Evolutionary conservation across 2,113 vertebrate species (phyloP).

Genomic region (Hippocampus abdominalis): DNA sequence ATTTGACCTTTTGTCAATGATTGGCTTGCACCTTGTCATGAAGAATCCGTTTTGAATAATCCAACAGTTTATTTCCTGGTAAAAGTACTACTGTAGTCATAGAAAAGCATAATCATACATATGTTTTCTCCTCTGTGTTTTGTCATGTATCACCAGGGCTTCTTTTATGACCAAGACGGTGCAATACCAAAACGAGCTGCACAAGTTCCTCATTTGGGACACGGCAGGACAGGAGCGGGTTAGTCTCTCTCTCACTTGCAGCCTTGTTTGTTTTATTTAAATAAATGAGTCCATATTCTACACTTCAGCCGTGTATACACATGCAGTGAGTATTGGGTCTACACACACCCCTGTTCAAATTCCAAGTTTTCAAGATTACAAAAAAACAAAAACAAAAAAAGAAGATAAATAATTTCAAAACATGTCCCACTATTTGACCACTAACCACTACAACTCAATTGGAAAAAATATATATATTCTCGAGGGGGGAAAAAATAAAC

Average conservation of each 20-base stretch:
- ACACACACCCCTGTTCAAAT: too few species aligned
- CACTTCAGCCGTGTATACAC: background rate
- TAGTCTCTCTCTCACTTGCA: slow-evolving; percentile 47
- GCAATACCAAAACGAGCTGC: slow-evolving; percentile 92
- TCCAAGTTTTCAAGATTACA: too few species aligned
- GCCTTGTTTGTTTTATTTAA: background rate
- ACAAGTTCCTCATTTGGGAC: slow-evolving; percentile 98
- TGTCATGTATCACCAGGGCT: slow-evolving; percentile 71
- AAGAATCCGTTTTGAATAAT: background rate
- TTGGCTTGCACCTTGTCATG: background rate
- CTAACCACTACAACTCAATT: too few species aligned
- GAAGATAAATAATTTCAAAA: too few species aligned
- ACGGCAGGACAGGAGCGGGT: slow-evolving; percentile 95
- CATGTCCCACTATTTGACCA: too few species aligned
- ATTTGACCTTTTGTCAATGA: background rate
- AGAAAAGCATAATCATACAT: background rate
- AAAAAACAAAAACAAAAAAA: too few species aligned
- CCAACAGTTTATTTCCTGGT: background rate
- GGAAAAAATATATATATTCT: too few species aligned
- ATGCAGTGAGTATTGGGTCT: background rate
- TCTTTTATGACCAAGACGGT: slow-evolving; percentile 99
- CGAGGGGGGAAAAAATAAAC: too few species aligned
- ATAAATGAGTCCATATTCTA: background rate
- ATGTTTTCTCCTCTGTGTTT: background rate
- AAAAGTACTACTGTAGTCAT: background rate